Evolutionary conservation across 2,113 vertebrate species (phyloP), one percentile per base, ranked within the genome.

Genomic region (Xenopus borealis): DNA sequence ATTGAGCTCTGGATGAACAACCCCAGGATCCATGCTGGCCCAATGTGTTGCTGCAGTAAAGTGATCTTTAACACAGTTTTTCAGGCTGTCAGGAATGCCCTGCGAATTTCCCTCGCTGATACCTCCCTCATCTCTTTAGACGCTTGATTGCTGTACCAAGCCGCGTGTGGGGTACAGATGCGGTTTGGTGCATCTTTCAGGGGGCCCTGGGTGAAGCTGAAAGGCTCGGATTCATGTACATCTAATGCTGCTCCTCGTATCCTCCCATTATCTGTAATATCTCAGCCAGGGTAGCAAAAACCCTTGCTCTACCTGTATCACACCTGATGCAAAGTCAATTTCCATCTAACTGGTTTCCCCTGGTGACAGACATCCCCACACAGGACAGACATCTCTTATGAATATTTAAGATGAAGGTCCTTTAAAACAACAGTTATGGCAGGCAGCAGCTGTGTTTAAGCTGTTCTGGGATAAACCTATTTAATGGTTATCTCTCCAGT

Each of bases 41-140:
- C 97, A 99, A 89, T 98, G 97, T 59, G 95, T 96, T 81, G 96
- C 95, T 72, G 97, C 95, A 46, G 93, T 94, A 87, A 98, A 92
- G 71, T 97, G 96, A 86, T 99, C 97, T 85, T 99, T 99, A 82
- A 99, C 97, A 71, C 97, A 99, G 88, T 99, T 99, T 84, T 98
- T 98, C 86, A 99, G 88, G 80, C 93, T 98, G 91, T 99, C 97
- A 52, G 97, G 97, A 85, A 99, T 97, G 74, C 97, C 78, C 96
- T 91, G 19, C 96, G 92, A 84, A 98, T 96, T 88, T 99, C 97
- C 53, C 94, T 92, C 0, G 96, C 97, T 0, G 96, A 96, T 82
- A 98, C 97, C 81, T 99, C 96, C 7, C 96, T 91, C 96, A 98
- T 98, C 89, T 98, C 96, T 65, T 98, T 94, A 1, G 96, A 98